These are phyloP conservation scores for Rhamphomyia laevipes DNA, from an alignment of 2,888 invertebrate species.

Conservation along the genomic window DNA sequence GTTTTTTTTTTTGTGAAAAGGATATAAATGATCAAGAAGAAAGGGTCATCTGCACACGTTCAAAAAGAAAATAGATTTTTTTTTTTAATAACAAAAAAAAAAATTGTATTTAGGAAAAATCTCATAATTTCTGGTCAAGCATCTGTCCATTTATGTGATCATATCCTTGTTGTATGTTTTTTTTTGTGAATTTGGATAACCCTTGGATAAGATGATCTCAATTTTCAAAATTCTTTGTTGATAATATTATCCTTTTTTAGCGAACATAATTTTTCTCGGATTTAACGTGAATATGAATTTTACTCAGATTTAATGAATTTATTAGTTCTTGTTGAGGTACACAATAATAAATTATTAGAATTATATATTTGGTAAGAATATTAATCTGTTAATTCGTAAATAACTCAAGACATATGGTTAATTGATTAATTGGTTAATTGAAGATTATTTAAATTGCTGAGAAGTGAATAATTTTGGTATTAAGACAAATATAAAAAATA, in stretches of 20 bases:
- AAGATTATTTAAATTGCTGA: no score
- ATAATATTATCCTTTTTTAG: background rate
- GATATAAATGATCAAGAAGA: background rate
- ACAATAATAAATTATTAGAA: no score
- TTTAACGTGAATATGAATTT: no score
- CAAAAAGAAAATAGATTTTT: background rate
- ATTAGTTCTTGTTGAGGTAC: no score
- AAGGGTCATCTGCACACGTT: background rate
- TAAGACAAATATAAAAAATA: no score
- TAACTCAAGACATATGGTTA: no score
- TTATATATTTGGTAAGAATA: no score
- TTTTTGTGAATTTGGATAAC: background rate
- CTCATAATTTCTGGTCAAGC: background rate
- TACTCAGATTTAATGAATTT: background rate
- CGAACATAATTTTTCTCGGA: background rate
- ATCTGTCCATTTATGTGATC: background rate
- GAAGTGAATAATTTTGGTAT: no score
- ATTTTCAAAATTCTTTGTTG: background rate
- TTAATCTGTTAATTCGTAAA: no score
- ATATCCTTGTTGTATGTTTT: background rate
- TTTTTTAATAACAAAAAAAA: no score
- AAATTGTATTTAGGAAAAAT: background rate
- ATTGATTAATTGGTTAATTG: no score
- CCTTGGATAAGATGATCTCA: background rate
- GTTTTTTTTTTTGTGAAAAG: background rate